These are phyloP conservation scores for Drosophila kohkoa DNA, from an alignment of 1,140 invertebrate species.

Conservation along the genomic window DNA sequence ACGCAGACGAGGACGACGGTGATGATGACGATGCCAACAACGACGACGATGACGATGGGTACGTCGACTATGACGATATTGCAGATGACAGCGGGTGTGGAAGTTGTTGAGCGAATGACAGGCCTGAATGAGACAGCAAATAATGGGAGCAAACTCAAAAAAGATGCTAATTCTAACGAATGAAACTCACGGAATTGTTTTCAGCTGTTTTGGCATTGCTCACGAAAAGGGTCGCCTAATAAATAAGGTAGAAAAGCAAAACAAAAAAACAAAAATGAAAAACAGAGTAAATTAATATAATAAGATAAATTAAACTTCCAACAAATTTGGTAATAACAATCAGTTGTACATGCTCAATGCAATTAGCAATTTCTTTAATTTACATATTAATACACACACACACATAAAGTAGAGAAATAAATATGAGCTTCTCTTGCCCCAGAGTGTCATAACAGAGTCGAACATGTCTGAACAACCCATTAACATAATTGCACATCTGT, in stretches of 20 bases:
- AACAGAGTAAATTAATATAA: background rate
- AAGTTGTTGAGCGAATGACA: constrained; percentile 45
- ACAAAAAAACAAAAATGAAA: background rate
- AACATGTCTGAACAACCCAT: constrained; percentile 15
- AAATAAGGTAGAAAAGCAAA: background rate
- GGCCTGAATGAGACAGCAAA: constrained; percentile 47
- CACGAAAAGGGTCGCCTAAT: constrained; percentile 1
- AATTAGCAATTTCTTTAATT: constrained; percentile 20
- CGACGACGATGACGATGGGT: background rate
- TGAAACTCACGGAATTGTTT: constrained; percentile 40
- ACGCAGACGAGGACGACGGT: background rate
- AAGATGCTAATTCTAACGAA: constrained; percentile 45
- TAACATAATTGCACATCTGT: constrained; percentile 28
- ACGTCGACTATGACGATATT: constrained; percentile 3
- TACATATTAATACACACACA: constrained; percentile 11
- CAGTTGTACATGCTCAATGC: background rate
- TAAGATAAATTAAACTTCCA: background rate
- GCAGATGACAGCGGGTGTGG: constrained; percentile 29
- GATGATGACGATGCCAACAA: background rate
- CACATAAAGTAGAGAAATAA: background rate
- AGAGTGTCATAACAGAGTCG: constrained; percentile 19
- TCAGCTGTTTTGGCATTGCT: background rate
- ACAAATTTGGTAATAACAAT: constrained; percentile 8
- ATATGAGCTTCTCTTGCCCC: constrained; percentile 5
- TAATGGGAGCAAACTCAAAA: constrained; percentile 38